Percentiles rank a stretch among this genome's conserved stretches.
phyloP scores from a whole-genome alignment of 2,113 vertebrate genomes.

The Trachemys scripta region DNA sequence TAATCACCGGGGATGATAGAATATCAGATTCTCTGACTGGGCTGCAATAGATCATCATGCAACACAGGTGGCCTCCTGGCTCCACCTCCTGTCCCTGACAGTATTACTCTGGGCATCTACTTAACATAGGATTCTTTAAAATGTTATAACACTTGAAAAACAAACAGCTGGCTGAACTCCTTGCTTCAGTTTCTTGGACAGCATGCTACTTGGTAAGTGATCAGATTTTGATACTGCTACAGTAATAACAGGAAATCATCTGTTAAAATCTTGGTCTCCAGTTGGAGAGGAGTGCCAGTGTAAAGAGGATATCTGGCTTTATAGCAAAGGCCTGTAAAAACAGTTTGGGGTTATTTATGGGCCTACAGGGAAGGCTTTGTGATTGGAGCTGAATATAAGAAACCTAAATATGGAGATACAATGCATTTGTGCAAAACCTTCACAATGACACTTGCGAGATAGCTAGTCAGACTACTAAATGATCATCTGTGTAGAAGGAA shows the following conservation, averaged over 20 bases:
- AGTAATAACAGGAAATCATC: slow-evolving; percentile 65
- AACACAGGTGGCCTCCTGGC: not conserved
- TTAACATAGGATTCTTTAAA: slow-evolving; percentile 23
- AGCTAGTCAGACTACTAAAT: not conserved
- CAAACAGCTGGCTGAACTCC: slow-evolving; percentile 44
- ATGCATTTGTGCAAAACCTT: not conserved
- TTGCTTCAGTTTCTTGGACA: slow-evolving; percentile 25
- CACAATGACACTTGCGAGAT: not conserved
- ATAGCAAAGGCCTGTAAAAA: slow-evolving; percentile 51
- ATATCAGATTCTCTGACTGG: slow-evolving; percentile 4
- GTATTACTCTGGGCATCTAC: not conserved
- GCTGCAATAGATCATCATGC: not conserved
- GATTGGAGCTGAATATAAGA: not conserved
- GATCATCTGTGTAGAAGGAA: not conserved
- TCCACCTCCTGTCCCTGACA: not conserved
- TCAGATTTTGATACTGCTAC: slow-evolving; percentile 51
- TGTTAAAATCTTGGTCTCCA: slow-evolving; percentile 55
- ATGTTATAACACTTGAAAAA: slow-evolving; percentile 24
- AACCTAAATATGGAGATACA: not conserved
- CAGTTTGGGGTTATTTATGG: slow-evolving; percentile 30
- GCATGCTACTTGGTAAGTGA: slow-evolving; percentile 35
- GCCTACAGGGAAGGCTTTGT: not conserved
- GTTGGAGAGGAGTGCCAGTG: slow-evolving; percentile 24
- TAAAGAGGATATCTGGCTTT: slow-evolving; percentile 25
- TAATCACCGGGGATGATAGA: not conserved